Evolutionary conservation across 92 coral and sea anemone genomes (phyloP), one percentile per base, ranked within the genome.

Genomic region (Zoanthus solanderi): DNA sequence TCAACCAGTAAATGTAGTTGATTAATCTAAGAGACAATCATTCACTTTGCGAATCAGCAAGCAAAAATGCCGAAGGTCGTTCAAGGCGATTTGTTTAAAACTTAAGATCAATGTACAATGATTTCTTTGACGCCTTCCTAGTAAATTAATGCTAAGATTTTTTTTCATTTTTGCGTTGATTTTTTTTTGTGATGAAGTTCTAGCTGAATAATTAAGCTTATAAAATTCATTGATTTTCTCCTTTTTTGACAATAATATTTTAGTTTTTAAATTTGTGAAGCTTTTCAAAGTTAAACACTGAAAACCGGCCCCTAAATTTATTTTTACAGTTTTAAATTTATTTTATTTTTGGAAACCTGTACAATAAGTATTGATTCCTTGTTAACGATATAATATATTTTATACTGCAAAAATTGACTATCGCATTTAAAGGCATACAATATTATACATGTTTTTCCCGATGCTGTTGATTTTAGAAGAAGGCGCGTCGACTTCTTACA

Each of bases 391-490:
- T 11, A 63, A n/a, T 5, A 63, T 17, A 15, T 74, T 74, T 1
- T 9, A 30, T 16, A 57, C 54, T 42, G 34, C 4, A 7, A 58
- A 45, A 34, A 16, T 66, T 29, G 69, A 37, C 63, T 46, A 48
- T 30, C 17, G 14, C 61, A 79, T 63, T 60, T 23, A 79, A 58
- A 29, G 58, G 2, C 32, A 30, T 34, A 17, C 32, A n/a, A 42
- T 32, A 71, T 42, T 6, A 32, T 50, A 50, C 56, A 81, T 37
- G 47, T 18, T 47, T 44, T 47, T 48, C 75, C 75, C 14, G 52
- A 45, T 81, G 84, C 18, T 60, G 75, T 81, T 81, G 85, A 81
- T 81, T 63, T 81, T 75, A 81, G 18, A 65, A 81, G 75, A 81
- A 81, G 66, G 75, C 42, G 85, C 23, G 74, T 37, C 85, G 75